Conservation (phyloP, 2,113 vertebrate genomes). For the Ginglymostoma cirratum region DNA sequence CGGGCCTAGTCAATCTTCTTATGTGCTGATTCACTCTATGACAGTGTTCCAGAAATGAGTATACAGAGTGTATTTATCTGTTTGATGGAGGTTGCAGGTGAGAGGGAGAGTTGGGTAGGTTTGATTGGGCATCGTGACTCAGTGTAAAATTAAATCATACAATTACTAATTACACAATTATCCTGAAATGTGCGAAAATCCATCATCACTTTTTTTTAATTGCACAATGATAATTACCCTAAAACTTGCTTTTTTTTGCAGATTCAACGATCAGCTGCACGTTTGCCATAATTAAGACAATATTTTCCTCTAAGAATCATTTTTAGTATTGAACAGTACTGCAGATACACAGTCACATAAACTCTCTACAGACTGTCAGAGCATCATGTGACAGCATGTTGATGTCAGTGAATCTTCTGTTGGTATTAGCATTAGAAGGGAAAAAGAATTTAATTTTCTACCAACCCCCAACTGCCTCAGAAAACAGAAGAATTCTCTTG, state of each 20-base stretch:
- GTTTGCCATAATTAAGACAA: not conserved
- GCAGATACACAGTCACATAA: not conserved
- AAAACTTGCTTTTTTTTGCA: not conserved
- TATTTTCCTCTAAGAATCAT: not conserved
- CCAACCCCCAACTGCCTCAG: not conserved
- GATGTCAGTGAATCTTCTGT: not conserved
- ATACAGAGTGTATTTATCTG: not conserved
- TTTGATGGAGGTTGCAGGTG: not conserved
- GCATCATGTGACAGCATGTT: not conserved
- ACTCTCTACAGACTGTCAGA: not conserved
- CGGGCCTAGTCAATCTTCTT: not conserved
- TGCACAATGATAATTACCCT: not conserved
- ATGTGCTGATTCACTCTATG: not conserved
- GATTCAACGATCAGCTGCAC: not conserved
- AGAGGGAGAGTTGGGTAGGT: not conserved
- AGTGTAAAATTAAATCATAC: not conserved
- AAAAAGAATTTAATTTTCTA: not conserved
- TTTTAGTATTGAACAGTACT: not conserved
- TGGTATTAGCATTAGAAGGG: not conserved
- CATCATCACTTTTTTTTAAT: not conserved
- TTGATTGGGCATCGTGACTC: not conserved
- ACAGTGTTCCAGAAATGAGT: not conserved
- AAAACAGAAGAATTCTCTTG: not conserved
- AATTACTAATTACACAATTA: not conserved
- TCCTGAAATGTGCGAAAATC: not conserved